Percentiles rank a stretch among this genome's conserved stretches.
Evolutionary conservation across 2,797 vertebrate genomes (phyloP).

Genomic region (Phrynocephalus forsythii): DNA sequence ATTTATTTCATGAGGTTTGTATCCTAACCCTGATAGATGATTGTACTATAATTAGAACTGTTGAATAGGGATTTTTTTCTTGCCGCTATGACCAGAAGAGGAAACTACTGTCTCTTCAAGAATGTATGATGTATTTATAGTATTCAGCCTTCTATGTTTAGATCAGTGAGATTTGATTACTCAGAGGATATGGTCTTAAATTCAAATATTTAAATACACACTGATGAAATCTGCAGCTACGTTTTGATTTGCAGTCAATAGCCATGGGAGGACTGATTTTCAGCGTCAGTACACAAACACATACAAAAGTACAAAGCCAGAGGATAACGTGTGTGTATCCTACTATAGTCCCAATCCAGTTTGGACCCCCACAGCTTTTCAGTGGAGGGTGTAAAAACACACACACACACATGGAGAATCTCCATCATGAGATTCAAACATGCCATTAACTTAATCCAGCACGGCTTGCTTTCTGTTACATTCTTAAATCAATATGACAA

Average conservation of each 20-base stretch:
- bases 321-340: not conserved
- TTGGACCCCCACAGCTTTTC: not conserved
- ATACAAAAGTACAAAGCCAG: not conserved
- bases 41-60: conserved; percentile 24
- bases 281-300: not conserved
- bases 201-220: not conserved
- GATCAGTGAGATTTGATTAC: conserved; percentile 20
- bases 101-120: conserved; percentile 15
- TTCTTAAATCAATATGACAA: not conserved
- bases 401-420: not conserved
- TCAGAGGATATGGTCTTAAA: not conserved
- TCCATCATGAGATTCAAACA: not conserved
- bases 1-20: not conserved
- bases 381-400: not conserved
- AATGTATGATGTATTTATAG: conserved; percentile 14
- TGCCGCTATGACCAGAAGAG: not conserved
- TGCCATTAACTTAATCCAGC: not conserved
- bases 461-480: not conserved
- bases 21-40: conserved; percentile 17
- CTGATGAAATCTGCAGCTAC: not conserved
- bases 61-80: not conserved
- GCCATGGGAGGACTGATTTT: not conserved
- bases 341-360: not conserved
- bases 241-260: not conserved
- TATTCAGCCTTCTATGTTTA: conserved; percentile 22